phyloP scores from a whole-genome alignment of 2,888 invertebrate genomes.

The Agonopterix arenella region DNA sequence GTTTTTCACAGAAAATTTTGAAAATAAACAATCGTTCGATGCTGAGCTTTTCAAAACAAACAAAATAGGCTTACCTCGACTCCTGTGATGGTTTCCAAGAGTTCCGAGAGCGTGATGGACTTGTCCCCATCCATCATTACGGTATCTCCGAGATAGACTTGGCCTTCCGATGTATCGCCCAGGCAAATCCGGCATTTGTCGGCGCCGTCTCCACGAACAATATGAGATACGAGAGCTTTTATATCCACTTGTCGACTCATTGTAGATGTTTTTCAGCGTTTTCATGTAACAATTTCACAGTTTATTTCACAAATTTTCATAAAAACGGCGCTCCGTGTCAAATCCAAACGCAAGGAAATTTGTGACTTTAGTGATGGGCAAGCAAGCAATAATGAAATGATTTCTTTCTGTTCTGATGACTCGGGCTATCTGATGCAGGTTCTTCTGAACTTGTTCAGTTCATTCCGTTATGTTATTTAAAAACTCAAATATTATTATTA shows the following conservation, averaged over 20 bases:
- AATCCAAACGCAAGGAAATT: no score
- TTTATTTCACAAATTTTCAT: background rate
- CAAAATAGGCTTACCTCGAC: conserved; percentile 43
- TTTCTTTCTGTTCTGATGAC: background rate
- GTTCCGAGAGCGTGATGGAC: conserved; percentile 56
- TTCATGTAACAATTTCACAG: background rate
- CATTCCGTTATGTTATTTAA: no score
- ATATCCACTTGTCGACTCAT: conserved; percentile 62
- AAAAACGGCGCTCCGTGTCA: no score
- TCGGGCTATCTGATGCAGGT: no score
- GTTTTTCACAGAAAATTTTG: conserved; percentile 46
- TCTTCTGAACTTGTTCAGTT: no score
- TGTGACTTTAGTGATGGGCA: no score
- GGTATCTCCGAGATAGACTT: conserved; percentile 61
- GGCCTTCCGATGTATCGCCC: conserved; percentile 65
- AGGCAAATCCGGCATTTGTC: conserved; percentile 67
- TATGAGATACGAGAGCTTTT: conserved; percentile 65
- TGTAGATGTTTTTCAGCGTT: conserved; percentile 13
- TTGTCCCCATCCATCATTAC: conserved; percentile 66
- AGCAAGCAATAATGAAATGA: background rate
- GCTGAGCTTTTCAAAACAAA: conserved; percentile 10
- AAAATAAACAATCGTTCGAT: conserved; percentile 37
- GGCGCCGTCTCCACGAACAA: conserved; percentile 59
- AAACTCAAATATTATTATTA: no score
- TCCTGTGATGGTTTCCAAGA: conserved; percentile 60